Evolutionary conservation across 1,140 invertebrate species (phyloP).

Genomic region (Babylonia areolata): DNA sequence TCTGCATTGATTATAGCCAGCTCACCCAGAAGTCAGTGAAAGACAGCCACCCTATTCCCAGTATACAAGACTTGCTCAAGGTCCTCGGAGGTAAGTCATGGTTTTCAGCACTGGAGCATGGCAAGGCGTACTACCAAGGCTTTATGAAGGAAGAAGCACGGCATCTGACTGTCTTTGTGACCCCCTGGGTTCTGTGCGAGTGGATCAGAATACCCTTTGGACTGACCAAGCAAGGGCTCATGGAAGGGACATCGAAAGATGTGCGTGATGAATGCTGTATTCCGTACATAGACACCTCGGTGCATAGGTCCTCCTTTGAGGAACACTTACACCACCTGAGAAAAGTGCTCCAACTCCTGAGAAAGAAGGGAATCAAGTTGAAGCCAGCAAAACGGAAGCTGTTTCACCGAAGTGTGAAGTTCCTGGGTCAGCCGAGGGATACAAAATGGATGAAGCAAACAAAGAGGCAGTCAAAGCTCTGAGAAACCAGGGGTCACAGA

Average conservation of each 20-base stretch:
- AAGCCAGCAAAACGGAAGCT: conserved; percentile 49
- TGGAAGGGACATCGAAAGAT: conserved; percentile 38
- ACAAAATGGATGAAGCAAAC: conserved; percentile 73
- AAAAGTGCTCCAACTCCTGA: conserved; percentile 68
- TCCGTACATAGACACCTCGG: conserved; percentile 48
- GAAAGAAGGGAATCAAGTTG: conserved; percentile 53
- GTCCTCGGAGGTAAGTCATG: conserved; percentile 24
- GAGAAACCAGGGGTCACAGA: conserved; percentile 55
- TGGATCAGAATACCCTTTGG: conserved; percentile 50
- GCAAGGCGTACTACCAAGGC: conserved; percentile 54
- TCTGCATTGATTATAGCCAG: conserved; percentile 43
- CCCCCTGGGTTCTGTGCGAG: conserved; percentile 45
- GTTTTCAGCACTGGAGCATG: conserved; percentile 50
- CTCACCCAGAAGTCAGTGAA: conserved; percentile 26
- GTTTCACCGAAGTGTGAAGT: conserved; percentile 45
- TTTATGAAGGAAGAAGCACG: conserved; percentile 43
- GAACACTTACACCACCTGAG: conserved; percentile 58
- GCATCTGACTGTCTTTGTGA: conserved; percentile 39
- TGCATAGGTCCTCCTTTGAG: conserved; percentile 38
- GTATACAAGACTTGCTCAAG: conserved; percentile 39
- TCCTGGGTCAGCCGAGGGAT: conserved; percentile 49
- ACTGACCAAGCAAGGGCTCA: conserved; percentile 44
- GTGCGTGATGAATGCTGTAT: conserved; percentile 42
- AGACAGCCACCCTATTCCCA: conserved; percentile 37
- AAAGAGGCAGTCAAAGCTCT: conserved; percentile 71